Percentiles rank a stretch among this genome's conserved stretches.
Conservation (phyloP, 2,797 vertebrate genomes). For the Florisuga fusca region DNA sequence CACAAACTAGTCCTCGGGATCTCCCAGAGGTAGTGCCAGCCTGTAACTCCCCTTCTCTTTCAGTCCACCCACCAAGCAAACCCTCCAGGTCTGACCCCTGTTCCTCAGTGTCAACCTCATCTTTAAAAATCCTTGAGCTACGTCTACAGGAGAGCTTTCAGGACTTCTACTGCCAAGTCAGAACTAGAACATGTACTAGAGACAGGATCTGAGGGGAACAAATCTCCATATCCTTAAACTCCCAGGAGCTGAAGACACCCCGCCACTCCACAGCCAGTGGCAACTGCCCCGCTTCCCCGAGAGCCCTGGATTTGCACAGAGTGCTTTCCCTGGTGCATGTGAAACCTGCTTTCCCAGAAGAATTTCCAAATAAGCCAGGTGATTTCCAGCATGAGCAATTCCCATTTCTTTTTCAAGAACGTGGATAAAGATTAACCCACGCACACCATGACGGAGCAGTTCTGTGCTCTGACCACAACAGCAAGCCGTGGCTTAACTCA, state of each 20-base stretch:
- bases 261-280: not conserved
- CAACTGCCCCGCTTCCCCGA: not conserved
- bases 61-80: rapidly evolving
- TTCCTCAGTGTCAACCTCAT: not conserved
- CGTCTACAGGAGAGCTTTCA: not conserved
- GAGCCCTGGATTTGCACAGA: not conserved
- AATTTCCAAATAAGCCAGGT: not conserved
- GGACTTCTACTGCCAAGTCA: not conserved
- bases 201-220: not conserved
- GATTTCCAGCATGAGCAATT: conserved; percentile 25
- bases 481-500: not conserved
- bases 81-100: not conserved
- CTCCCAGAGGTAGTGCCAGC: not conserved
- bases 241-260: not conserved
- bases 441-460: not conserved
- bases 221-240: not conserved
- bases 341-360: conserved; percentile 38
- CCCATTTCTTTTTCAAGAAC: conserved; percentile 25
- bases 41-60: not conserved
- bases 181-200: not conserved
- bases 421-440: conserved; percentile 55
- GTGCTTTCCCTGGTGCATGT: not conserved
- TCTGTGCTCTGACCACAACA: not conserved
- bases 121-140: not conserved
- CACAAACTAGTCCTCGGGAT: rapidly evolving